Conservation (phyloP, 2,113 vertebrate genomes). For the Malaclemys terrapin region DNA sequence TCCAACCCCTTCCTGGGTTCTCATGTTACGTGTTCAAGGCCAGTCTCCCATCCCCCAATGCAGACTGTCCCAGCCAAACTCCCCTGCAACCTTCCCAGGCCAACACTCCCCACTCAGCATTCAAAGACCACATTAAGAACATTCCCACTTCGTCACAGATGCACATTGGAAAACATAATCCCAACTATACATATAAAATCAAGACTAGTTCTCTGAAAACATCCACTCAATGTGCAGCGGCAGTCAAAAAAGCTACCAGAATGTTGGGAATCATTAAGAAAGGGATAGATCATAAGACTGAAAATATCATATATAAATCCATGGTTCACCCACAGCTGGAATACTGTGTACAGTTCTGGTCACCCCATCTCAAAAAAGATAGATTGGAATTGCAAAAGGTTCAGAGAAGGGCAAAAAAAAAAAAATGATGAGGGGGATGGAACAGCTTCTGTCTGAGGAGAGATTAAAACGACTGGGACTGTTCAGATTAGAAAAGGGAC, state of each 20-base stretch:
- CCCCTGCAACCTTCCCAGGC: too few species aligned
- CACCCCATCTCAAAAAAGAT: not conserved
- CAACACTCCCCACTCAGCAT: too few species aligned
- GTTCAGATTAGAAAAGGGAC: not conserved
- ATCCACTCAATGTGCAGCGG: not conserved
- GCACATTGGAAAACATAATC: not conserved
- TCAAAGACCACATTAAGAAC: too few species aligned
- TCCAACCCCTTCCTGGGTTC: too few species aligned
- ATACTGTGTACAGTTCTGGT: not conserved
- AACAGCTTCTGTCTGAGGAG: not conserved
- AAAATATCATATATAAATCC: too few species aligned
- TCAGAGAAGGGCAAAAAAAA: not conserved
- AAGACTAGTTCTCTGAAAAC: not conserved
- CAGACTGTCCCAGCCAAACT: too few species aligned
- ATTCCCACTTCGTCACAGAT: too few species aligned
- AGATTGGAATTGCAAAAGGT: not conserved
- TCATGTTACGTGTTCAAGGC: too few species aligned
- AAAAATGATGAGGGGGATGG: too few species aligned
- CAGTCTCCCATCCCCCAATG: too few species aligned
- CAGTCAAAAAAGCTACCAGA: accelerated
- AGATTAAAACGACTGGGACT: not conserved
- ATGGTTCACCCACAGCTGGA: not conserved
- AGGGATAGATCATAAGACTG: not conserved
- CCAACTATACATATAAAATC: not conserved
- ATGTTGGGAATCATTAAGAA: not conserved